Percentiles rank a stretch among this genome's conserved stretches.
phyloP scores from a whole-genome alignment of 2,888 invertebrate genomes.

The Ornithoptera alexandrae region DNA sequence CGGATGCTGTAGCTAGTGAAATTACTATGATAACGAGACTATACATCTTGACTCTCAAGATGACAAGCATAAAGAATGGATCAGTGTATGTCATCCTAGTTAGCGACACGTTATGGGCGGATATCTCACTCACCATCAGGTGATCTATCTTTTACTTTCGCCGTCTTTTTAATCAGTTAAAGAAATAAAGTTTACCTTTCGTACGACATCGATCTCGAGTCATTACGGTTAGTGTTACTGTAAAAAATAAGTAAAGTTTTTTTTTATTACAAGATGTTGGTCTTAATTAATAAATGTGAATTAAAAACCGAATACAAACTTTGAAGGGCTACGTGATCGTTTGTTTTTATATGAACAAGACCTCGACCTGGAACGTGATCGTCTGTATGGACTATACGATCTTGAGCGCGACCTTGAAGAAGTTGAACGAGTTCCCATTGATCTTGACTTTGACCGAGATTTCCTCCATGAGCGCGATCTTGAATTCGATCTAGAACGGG shows the following conservation, averaged over 20 bases:
- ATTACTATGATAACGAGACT: no score
- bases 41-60: no score
- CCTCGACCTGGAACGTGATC: slow-evolving; percentile 50
- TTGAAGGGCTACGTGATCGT: slow-evolving; percentile 60
- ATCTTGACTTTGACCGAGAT: slow-evolving; percentile 41
- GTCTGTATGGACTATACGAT: slow-evolving; percentile 59
- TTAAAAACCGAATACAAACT: slow-evolving; percentile 54
- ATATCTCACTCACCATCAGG: no score
- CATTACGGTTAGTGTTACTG: slow-evolving; percentile 63
- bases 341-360: slow-evolving; percentile 49
- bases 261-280: slow-evolving; percentile 19
- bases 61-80: no score
- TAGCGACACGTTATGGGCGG: no score
- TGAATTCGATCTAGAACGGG: slow-evolving; percentile 45
- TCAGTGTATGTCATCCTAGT: no score
- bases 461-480: slow-evolving; percentile 52
- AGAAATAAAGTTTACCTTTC: slow-evolving; percentile 64
- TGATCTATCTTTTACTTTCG: no score
- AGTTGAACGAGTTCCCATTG: slow-evolving; percentile 48
- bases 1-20: no score
- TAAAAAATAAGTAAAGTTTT: slow-evolving; percentile 2
- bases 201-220: slow-evolving; percentile 66
- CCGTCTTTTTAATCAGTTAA: no score
- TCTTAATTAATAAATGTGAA: background rate
- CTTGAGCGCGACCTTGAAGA: slow-evolving; percentile 42